These are phyloP conservation scores for Ciconia nigra DNA, from an alignment of 2,797 vertebrate species.

Conservation along the genomic window DNA sequence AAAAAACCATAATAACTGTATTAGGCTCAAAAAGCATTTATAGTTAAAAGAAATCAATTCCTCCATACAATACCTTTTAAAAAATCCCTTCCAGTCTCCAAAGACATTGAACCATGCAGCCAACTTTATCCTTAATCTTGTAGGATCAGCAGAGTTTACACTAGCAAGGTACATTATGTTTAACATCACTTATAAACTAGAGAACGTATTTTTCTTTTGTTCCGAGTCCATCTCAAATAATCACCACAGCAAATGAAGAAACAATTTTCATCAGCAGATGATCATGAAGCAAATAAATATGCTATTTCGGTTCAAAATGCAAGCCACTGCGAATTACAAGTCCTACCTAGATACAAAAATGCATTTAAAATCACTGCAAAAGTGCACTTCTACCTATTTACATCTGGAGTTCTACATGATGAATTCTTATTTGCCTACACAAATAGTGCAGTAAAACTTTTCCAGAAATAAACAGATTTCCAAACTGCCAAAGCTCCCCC, in stretches of 20 bases:
- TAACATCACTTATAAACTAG: background rate
- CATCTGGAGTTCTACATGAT: background rate
- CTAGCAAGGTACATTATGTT: background rate
- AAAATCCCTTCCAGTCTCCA: background rate
- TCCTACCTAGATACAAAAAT: background rate
- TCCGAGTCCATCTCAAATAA: background rate
- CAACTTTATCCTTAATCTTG: background rate
- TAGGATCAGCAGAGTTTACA: background rate
- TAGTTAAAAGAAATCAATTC: background rate
- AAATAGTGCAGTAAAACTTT: background rate
- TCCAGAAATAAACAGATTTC: background rate
- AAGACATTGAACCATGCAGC: background rate
- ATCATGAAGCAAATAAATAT: background rate
- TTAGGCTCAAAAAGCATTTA: background rate
- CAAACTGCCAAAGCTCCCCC: background rate
- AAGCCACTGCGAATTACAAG: background rate
- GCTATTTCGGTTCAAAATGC: background rate
- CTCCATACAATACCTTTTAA: background rate
- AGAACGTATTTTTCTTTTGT: background rate
- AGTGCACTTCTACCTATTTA: background rate
- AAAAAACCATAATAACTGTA: background rate
- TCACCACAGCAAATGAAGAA: background rate
- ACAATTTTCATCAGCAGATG: background rate
- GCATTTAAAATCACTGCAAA: background rate
- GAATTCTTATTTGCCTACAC: background rate